Evolutionary conservation across 2,888 invertebrate genomes (phyloP).

Genomic region (Charanyca ferruginea): DNA sequence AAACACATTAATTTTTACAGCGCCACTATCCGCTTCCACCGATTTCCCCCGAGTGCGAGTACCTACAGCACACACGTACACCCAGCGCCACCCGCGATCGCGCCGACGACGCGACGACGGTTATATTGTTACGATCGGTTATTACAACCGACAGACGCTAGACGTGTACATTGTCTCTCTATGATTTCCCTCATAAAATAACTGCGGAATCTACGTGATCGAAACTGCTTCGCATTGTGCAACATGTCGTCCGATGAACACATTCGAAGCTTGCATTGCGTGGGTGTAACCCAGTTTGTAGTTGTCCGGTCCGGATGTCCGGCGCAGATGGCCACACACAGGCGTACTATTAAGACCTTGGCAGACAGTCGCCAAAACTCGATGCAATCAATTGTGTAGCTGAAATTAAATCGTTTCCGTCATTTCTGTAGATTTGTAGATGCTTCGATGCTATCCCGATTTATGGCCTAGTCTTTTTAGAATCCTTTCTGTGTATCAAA

Average conservation of each 20-base stretch:
- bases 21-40: constrained; percentile 19
- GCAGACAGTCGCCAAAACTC: neutral
- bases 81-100: too few species aligned
- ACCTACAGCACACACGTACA: neutral
- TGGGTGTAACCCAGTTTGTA: neutral
- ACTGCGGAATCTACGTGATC: constrained; percentile 16
- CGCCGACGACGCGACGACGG: too few species aligned
- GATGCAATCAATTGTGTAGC: too few species aligned
- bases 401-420: neutral
- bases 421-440: neutral
- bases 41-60: constrained; percentile 43
- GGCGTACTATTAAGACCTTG: neutral
- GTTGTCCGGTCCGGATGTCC: neutral
- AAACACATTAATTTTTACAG: constrained; percentile 34
- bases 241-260: constrained; percentile 5
- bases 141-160: constrained; percentile 6
- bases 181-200: constrained; percentile 14
- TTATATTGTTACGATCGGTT: constrained; percentile 2
- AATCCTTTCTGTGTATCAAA: neutral
- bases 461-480: neutral
- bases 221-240: constrained; percentile 35
- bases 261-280: constrained; percentile 1
- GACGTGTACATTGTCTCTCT: neutral
- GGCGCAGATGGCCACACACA: too few species aligned
- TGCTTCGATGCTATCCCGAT: neutral